Evolutionary conservation across 2,113 vertebrate species (phyloP).

Genomic region (Machaerirhynchus nigripectus): DNA sequence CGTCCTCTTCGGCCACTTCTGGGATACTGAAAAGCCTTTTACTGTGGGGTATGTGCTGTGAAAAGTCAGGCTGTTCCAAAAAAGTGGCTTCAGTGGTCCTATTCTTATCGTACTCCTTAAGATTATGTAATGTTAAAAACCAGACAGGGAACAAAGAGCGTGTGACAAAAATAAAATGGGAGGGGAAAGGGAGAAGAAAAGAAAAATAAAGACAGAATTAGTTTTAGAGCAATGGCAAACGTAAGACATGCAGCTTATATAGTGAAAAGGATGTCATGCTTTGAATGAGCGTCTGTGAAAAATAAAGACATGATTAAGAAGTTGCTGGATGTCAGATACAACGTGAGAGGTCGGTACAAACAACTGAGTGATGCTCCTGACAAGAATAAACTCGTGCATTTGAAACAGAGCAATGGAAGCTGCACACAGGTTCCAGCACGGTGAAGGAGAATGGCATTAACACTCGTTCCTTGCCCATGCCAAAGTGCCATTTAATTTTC

Average conservation of each 20-base stretch:
- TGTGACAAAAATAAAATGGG: conserved; percentile 80
- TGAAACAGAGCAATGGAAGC: neutral
- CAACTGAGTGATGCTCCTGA: conserved; percentile 13
- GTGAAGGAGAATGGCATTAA: neutral
- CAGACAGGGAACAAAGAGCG: conserved; percentile 67
- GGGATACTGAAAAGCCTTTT: conserved; percentile 96
- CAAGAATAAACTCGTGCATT: conserved; percentile 37
- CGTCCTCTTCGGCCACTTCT: conserved; percentile 92
- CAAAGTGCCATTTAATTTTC: neutral
- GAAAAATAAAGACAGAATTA: conserved; percentile 99
- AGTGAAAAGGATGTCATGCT: conserved; percentile 84
- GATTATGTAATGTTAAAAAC: conserved; percentile 75
- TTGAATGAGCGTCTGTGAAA: conserved; percentile 82
- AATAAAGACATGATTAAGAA: conserved; percentile 51
- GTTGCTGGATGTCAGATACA: conserved; percentile 9
- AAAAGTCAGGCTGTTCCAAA: conserved; percentile 85
- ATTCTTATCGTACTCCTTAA: conserved; percentile 83
- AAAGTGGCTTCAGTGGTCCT: conserved; percentile 78
- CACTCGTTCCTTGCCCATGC: neutral
- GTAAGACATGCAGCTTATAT: conserved; percentile 87
- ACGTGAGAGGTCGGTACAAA: conserved; percentile 7
- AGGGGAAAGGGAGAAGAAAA: conserved; percentile 66
- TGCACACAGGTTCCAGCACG: neutral
- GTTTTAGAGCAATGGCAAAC: conserved; percentile 84
- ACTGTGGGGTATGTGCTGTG: conserved; percentile 82